Evolutionary conservation across 35 echinoderm and acorn worm genomes (phyloP).

Genomic region (Stichopus chloronotus): DNA sequence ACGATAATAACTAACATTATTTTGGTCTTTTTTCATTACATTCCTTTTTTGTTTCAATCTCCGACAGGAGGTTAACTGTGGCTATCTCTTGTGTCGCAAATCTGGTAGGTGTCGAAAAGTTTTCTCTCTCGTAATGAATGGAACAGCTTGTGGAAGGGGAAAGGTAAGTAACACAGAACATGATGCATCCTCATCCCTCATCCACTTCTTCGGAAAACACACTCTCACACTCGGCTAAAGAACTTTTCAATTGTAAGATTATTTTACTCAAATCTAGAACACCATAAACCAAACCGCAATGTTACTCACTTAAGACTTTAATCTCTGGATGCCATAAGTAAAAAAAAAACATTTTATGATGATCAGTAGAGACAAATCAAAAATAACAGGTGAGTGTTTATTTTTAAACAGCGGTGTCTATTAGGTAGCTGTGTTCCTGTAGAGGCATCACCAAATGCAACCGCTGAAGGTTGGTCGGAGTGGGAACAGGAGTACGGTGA

Average conservation of each 20-base stretch:
- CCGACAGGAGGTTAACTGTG: conserved; percentile 28
- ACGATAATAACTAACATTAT: too few relatives aligned
- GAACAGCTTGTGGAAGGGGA: conserved; percentile 51
- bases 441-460: background rate
- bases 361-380: background rate
- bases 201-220: background rate
- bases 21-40: too few relatives aligned
- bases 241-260: background rate
- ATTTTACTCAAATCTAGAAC: background rate
- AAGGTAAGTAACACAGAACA: conserved; percentile 46
- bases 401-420: conserved; percentile 64
- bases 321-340: too few relatives aligned
- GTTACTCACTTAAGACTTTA: too few relatives aligned
- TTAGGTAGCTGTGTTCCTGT: conserved; percentile 37
- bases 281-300: background rate
- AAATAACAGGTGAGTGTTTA: background rate
- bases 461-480: conserved; percentile 68
- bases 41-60: too few relatives aligned
- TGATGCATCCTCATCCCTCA: too few relatives aligned
- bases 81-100: conserved; percentile 54
- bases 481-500: conserved; percentile 52
- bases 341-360: background rate
- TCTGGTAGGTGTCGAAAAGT: background rate
- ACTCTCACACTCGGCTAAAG: too few relatives aligned
- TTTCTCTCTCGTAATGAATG: conserved; percentile 63